A percentile compares a stretch with the other conserved stretches of the same genome.
These are phyloP conservation scores for Drosophila percnosoma DNA, from an alignment of 2,888 invertebrate species.

Conservation along the genomic window DNA sequence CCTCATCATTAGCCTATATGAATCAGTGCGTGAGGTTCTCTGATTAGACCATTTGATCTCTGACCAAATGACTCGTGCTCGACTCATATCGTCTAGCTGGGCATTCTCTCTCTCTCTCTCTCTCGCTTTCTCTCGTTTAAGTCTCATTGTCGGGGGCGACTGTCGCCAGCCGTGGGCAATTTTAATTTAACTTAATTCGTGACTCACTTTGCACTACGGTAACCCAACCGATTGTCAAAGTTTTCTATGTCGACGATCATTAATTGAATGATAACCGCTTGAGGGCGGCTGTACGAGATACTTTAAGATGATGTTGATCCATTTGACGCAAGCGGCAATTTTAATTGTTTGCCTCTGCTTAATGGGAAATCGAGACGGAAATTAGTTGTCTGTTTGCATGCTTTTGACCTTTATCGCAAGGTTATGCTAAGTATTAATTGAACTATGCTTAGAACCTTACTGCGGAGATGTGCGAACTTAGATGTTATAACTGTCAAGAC, in stretches of 20 bases:
- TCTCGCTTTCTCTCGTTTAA: neutral
- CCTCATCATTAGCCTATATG: conserved; percentile 49
- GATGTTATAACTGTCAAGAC: neutral
- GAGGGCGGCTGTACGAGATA: conserved; percentile 15
- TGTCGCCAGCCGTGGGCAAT: conserved; percentile 30
- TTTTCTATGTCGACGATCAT: conserved; percentile 34
- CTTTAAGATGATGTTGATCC: conserved; percentile 57
- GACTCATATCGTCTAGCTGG: conserved; percentile 24
- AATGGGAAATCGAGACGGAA: conserved; percentile 70
- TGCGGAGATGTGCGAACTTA: neutral
- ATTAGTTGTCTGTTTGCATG: conserved; percentile 43
- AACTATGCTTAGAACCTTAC: neutral
- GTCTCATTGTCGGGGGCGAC: conserved; percentile 39
- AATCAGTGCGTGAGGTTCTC: conserved; percentile 71
- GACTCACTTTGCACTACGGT: conserved; percentile 62
- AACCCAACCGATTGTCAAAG: conserved; percentile 38
- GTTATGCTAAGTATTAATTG: conserved; percentile 36
- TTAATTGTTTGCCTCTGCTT: conserved; percentile 39
- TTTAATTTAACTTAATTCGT: conserved; percentile 74
- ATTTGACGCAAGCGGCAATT: conserved; percentile 40
- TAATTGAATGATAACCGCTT: conserved; percentile 65
- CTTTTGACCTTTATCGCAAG: conserved; percentile 49
- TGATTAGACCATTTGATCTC: conserved; percentile 71
- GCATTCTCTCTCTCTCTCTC: neutral
- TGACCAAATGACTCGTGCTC: conserved; percentile 50